phyloP scores from a whole-genome alignment of 1,140 invertebrate genomes.

The Lasioglossum albipes region DNA sequence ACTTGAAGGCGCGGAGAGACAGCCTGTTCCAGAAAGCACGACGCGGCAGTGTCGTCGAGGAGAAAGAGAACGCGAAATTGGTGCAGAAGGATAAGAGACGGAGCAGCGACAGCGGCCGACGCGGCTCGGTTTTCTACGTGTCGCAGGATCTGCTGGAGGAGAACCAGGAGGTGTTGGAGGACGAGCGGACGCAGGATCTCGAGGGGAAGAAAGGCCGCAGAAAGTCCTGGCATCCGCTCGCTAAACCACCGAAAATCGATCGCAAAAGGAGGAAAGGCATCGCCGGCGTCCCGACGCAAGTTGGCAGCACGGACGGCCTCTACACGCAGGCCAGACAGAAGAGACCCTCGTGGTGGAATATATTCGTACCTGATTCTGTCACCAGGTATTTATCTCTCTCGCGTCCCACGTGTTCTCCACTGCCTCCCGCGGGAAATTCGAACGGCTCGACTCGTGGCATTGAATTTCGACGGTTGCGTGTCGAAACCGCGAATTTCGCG shows the following conservation, averaged over 20 bases:
- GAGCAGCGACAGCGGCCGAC: conserved; percentile 56
- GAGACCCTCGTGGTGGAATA: conserved; percentile 91
- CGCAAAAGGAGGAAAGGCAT: conserved; percentile 84
- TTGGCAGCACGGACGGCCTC: conserved; percentile 80
- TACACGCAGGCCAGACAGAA: conserved; percentile 84
- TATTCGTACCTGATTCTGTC: conserved; percentile 86
- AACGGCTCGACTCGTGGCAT: background rate
- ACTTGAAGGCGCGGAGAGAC: conserved; percentile 73
- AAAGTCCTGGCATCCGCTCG: conserved; percentile 86
- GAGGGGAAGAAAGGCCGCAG: conserved; percentile 81
- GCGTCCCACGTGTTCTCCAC: background rate
- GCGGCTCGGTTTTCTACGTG: conserved; percentile 71
- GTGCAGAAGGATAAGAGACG: conserved; percentile 60
- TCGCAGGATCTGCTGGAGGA: conserved; percentile 74
- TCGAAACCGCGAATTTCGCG: background rate
- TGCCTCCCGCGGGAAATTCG: background rate
- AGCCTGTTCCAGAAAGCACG: conserved; percentile 74
- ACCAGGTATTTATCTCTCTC: conserved; percentile 68
- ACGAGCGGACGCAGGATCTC: conserved; percentile 71
- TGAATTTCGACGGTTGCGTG: background rate
- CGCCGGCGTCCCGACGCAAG: conserved; percentile 75
- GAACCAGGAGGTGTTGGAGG: conserved; percentile 72
- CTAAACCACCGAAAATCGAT: conserved; percentile 82
- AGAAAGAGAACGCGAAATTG: conserved; percentile 69
- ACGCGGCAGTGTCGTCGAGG: conserved; percentile 72